phyloP scores from a whole-genome alignment of 2,888 invertebrate genomes.

The Aphidius colemani region DNA sequence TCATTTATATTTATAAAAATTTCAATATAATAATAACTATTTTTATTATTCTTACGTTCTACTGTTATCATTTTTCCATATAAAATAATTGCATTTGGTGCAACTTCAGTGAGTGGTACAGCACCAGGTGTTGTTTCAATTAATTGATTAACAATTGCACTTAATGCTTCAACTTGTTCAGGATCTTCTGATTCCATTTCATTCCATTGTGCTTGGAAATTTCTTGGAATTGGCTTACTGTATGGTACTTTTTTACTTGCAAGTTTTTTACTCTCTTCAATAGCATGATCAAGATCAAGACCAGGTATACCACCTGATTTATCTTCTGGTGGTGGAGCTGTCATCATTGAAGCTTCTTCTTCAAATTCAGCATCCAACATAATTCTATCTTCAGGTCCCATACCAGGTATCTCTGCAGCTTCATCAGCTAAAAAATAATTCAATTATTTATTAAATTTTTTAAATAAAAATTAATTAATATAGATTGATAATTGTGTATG shows the following conservation, averaged over 20 bases:
- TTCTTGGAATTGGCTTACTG: slow-evolving; percentile 93
- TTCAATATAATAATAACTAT: neutral
- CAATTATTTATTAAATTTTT: slow-evolving; percentile 3
- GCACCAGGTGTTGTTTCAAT: slow-evolving; percentile 81
- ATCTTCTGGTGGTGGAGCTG: slow-evolving; percentile 38
- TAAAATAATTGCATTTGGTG: slow-evolving; percentile 79
- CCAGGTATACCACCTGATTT: slow-evolving; percentile 76
- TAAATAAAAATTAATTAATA: slow-evolving; percentile 2
- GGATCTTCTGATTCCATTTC: slow-evolving; percentile 67
- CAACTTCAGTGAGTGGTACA: slow-evolving; percentile 75
- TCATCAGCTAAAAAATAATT: slow-evolving; percentile 66
- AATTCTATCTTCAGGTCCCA: slow-evolving; percentile 97
- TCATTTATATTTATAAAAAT: neutral
- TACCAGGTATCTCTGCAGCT: slow-evolving; percentile 86
- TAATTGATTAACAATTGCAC: slow-evolving; percentile 73
- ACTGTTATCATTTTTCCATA: slow-evolving; percentile 84
- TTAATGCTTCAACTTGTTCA: slow-evolving; percentile 61
- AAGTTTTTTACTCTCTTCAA: slow-evolving; percentile 72
- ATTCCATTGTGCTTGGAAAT: slow-evolving; percentile 98
- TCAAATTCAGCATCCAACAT: slow-evolving; percentile 62
- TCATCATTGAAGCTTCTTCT: slow-evolving; percentile 23
- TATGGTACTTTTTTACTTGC: slow-evolving; percentile 84
- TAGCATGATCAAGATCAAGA: slow-evolving; percentile 76
- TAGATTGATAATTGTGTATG: slow-evolving; percentile 15
- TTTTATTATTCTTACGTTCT: slow-evolving; percentile 64